Percentiles rank a stretch among this genome's conserved stretches.
Conservation (phyloP, 2,113 vertebrate genomes). For the Poecile atricapillus region DNA sequence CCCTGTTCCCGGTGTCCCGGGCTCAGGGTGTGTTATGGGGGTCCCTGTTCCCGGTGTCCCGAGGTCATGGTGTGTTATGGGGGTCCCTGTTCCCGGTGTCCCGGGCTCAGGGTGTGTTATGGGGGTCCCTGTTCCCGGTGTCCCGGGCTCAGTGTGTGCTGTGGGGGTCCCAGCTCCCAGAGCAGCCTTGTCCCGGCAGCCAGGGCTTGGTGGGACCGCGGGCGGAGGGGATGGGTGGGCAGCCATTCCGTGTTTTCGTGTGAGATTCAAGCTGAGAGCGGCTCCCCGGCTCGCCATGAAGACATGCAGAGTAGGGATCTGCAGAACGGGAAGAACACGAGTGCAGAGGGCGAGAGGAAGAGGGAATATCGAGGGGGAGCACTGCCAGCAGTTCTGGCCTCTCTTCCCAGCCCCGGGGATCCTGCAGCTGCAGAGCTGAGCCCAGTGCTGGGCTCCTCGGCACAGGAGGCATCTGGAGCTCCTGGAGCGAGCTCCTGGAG, state of each 20-base stretch:
- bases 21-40: not conserved
- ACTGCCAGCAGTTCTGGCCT: not conserved
- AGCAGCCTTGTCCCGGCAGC: not conserved
- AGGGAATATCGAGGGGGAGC: not conserved
- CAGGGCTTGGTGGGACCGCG: accelerated
- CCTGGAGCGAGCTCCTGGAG: not conserved
- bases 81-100: too few relatives aligned
- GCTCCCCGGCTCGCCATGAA: too few relatives aligned
- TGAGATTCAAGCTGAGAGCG: not conserved
- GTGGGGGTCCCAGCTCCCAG: not conserved
- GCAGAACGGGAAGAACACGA: accelerated
- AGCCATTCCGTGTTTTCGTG: accelerated
- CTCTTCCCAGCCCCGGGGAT: not conserved
- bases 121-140: not conserved
- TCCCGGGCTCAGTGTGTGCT: not conserved
- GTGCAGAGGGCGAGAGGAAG: not conserved
- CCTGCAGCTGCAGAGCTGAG: not conserved
- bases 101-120: not conserved
- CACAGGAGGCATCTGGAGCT: not conserved
- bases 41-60: not conserved
- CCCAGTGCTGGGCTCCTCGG: not conserved
- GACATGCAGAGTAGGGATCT: not conserved
- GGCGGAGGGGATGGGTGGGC: not conserved
- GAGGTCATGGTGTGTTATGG: not conserved
- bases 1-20: too few relatives aligned